Base-by-base conservation (phyloP, 1,140 invertebrate species). In the Pachypsylla venusta region DNA sequence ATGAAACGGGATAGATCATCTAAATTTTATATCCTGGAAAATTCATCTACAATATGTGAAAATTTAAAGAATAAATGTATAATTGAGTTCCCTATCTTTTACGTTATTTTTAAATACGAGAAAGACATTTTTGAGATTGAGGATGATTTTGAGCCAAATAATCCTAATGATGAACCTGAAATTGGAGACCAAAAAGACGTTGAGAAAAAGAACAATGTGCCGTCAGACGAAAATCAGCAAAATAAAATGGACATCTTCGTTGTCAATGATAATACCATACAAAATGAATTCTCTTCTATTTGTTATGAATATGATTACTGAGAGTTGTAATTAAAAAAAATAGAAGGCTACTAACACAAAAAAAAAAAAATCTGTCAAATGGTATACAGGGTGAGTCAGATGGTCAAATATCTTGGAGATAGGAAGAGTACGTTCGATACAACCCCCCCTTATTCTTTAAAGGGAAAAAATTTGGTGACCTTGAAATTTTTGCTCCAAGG, bases 1-100 rank as follows among this genome's bases (percentile, higher is more conserved):
- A 66, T 88, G 10, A 81, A 81, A 74, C 82, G 83, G n/a, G 42
- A 48, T 7, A 48, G 42, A 48, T 48, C 42, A 5, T 48, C 42
- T 5, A 48, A 48, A 48, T 48, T 48, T 19, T 48, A 48, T n/a
- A 10, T 48, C 5, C n/a, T 48, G 22, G 42, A 48, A 19, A 4
- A 19, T 19, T 19, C 7, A 7, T 4, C 22, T 5, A 19, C 42
- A 48, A 48, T 48, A 48, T n/a, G n/a, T 48, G 42, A 48, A 48
- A 48, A 48, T 19, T 48, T 48, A 22, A 48, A 19, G 22, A 48
- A 48, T 22, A 48, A 48, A 48, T 48, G 42, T 48, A 48, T 48
- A 5, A 48, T 48, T 5, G 42, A 48, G 16, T 48, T 48, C 22
- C 42, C 42, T 10, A 48, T 48, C 16, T 48, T 48, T 48, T 19